Evolutionary conservation across 2,797 vertebrate genomes (phyloP), one percentile per base, ranked within the genome.

Genomic region (Myotis planiceps): DNA sequence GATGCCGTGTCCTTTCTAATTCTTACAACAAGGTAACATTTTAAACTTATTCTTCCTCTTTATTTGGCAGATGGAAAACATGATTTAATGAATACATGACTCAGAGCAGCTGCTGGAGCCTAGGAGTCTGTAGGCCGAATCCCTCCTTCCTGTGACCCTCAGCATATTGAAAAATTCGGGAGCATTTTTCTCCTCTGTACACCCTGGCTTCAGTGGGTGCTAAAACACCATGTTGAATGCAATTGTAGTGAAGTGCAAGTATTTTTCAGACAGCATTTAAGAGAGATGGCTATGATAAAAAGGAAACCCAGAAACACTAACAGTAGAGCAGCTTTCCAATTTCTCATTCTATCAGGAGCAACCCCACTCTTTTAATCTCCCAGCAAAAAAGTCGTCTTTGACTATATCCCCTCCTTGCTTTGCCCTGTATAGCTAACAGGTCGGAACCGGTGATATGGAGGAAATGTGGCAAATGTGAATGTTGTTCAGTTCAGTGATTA

Each of bases 21-120:
- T 89, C 68, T 85, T 72, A 88, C 68, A 79, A 60, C 69, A 82
- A 89, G 53, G 47, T 37, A 45, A 25, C 55, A 10, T 72, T 81
- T 63, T 53, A 42, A 42, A 53, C 25, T 84, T 92, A 37, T 72
- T 69, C 37, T 78, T 90, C 69, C 81, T 49, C 66, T 78, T 49
- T 18, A 65, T 85, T 58, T 58, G 69, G 37, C n/a, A 84, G 63
- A 66, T 81, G 47, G 82, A 84, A 80, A 94, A 82, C 63, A 58
- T 49, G 71, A 51, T 79, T 94, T 82, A 89, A 90, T 84, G 63
- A 92, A 27, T 82, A 37, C 91, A 15, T 82, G 75, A 95, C 83
- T 96, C 47, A 88, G 78, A 91, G 27, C n/a, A 75, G 47, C 63
- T 87, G 49, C 21, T 21, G 53, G 82, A 71, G 66, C 63, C 42